These are phyloP conservation scores for Meloidogyne floridensis DNA, from an alignment of 1,140 invertebrate species.

Conservation along the genomic window DNA sequence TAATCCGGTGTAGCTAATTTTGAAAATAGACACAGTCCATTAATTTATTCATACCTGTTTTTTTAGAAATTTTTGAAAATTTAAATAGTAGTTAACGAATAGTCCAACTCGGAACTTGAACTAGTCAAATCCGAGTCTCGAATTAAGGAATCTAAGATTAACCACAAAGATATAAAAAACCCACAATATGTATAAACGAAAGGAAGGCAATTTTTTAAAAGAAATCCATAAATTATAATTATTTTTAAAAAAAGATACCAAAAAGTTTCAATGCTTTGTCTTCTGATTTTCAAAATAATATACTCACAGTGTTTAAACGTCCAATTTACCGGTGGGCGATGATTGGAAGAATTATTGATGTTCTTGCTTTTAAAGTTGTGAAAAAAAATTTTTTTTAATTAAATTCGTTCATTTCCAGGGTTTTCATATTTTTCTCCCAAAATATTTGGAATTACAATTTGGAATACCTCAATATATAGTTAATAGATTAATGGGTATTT, in stretches of 20 bases:
- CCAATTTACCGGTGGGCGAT: slow-evolving; percentile 58
- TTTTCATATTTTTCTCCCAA: slow-evolving; percentile 64
- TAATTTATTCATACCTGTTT: too few relatives aligned
- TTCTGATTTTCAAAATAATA: slow-evolving; percentile 47
- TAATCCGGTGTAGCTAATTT: too few relatives aligned
- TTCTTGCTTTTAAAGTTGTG: slow-evolving; percentile 57
- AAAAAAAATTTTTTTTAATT: too few relatives aligned
- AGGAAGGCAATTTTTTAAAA: too few relatives aligned
- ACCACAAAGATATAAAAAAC: too few relatives aligned
- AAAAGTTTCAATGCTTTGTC: slow-evolving; percentile 34
- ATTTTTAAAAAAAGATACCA: slow-evolving; percentile 19
- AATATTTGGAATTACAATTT: slow-evolving; percentile 65
- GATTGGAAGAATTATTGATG: slow-evolving; percentile 58
- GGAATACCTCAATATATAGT: slow-evolving; percentile 65
- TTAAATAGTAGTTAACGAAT: too few relatives aligned
- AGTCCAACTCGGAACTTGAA: too few relatives aligned
- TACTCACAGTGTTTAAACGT: slow-evolving; percentile 32
- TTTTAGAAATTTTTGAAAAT: too few relatives aligned
- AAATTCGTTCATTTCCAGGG: slow-evolving; percentile 35
- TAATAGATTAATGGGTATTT: slow-evolving; percentile 62
- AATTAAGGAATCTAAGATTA: too few relatives aligned
- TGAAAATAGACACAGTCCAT: too few relatives aligned
- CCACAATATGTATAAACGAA: too few relatives aligned
- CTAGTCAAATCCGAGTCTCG: too few relatives aligned
- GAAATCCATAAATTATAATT: not conserved